Percentiles rank a stretch among this genome's conserved stretches.
These are phyloP conservation scores for Astur gentilis DNA, from an alignment of 2,113 vertebrate genomes.

Conservation along the genomic window DNA sequence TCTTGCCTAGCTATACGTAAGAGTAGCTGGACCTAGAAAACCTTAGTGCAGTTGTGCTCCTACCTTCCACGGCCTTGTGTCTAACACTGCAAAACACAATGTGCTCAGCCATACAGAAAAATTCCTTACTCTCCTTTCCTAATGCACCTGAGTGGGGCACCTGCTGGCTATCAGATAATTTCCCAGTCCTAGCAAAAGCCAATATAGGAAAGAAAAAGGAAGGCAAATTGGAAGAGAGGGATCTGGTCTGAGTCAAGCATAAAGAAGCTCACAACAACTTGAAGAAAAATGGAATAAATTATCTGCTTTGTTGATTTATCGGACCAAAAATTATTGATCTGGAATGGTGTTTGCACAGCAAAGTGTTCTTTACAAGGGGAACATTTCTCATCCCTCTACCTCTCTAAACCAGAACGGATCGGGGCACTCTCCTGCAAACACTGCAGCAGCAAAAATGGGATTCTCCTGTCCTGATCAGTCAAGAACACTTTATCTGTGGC, in stretches of 20 bases:
- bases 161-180: not conserved
- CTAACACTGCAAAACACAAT: not conserved
- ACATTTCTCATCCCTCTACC: not conserved
- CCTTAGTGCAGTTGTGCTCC: not conserved
- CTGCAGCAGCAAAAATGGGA: not conserved
- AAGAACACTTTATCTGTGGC: not conserved
- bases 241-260: not conserved
- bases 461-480: not conserved
- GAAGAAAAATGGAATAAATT: not conserved
- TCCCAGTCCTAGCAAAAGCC: not conserved
- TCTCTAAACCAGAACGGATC: not conserved
- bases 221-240: not conserved
- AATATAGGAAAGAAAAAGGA: not conserved
- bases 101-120: not conserved
- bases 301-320: not conserved
- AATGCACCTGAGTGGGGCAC: not conserved
- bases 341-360: not conserved
- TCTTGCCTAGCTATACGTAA: not conserved
- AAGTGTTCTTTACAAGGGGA: not conserved
- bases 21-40: not conserved
- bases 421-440: not conserved
- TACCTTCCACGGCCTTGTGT: not conserved
- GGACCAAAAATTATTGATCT: not conserved
- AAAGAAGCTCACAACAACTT: not conserved
- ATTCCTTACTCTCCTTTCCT: not conserved